Conservation (phyloP, 2,888 invertebrate genomes). For the Dicycla oo region DNA sequence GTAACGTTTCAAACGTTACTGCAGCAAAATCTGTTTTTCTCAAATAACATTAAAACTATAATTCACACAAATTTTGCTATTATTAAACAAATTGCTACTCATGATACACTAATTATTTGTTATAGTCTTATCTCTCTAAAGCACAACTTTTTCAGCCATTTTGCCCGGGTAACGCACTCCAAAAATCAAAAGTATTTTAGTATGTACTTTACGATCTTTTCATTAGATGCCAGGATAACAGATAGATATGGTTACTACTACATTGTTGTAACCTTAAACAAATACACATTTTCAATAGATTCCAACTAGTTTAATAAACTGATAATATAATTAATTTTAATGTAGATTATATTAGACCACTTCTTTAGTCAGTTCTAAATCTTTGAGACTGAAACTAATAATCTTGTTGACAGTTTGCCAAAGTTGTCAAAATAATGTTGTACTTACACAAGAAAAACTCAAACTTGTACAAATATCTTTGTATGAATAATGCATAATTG, state of each 20-base stretch:
- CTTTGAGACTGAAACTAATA: constrained; percentile 42
- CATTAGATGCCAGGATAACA: constrained; percentile 40
- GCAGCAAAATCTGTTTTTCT: no score
- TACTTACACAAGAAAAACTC: constrained; percentile 53
- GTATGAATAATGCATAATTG: constrained; percentile 53
- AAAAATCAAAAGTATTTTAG: constrained; percentile 11
- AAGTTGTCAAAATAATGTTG: constrained; percentile 46
- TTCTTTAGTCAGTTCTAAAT: constrained; percentile 19
- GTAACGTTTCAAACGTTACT: no score
- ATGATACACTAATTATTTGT: no score
- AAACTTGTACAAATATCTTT: constrained; percentile 36
- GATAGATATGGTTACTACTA: constrained; percentile 28
- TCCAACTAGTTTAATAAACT: constrained; percentile 16
- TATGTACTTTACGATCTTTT: constrained; percentile 33
- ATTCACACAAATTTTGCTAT: no score
- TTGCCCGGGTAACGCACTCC: no score
- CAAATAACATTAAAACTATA: no score
- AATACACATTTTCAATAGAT: constrained; percentile 33
- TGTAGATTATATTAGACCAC: constrained; percentile 40
- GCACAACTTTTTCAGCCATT: no score
- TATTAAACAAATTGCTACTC: no score
- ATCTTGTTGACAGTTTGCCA: constrained; percentile 3
- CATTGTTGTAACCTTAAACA: constrained; percentile 37
- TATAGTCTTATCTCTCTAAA: no score
- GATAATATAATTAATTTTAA: constrained; percentile 20